Evolutionary conservation across 2,888 invertebrate genomes (phyloP).

Genomic region (Globia sparganii): DNA sequence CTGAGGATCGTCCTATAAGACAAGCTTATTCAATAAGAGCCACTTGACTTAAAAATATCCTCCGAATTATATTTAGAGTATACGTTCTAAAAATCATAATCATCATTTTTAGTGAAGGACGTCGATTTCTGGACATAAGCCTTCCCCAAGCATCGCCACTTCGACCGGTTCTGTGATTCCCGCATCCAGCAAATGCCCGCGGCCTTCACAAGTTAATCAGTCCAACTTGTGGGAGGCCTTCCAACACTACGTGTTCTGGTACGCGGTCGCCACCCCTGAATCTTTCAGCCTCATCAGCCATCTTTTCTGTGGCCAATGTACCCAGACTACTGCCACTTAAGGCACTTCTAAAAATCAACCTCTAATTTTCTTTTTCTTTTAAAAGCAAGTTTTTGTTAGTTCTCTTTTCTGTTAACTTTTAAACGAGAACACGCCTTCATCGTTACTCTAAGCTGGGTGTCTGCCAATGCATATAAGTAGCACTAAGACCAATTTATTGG

Average conservation of each 20-base stretch:
- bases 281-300: too few relatives aligned
- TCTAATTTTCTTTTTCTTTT: not conserved
- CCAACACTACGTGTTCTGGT: too few relatives aligned
- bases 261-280: too few relatives aligned
- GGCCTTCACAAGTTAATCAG: too few relatives aligned
- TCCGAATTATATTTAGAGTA: not conserved
- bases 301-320: not conserved
- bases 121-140: too few relatives aligned
- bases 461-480: slow-evolving; percentile 40
- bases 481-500: slow-evolving; percentile 32
- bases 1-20: not conserved
- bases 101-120: too few relatives aligned
- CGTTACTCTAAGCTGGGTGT: slow-evolving; percentile 31
- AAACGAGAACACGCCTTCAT: not conserved
- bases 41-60: not conserved
- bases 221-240: too few relatives aligned
- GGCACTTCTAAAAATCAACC: not conserved
- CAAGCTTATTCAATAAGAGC: not conserved
- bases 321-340: not conserved
- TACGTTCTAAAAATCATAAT: too few relatives aligned
- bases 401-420: not conserved
- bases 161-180: too few relatives aligned
- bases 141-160: too few relatives aligned
- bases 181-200: too few relatives aligned
- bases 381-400: not conserved